Evolutionary conservation across 1,140 invertebrate genomes (phyloP).

Genomic region (Drosophila carrolli): DNA sequence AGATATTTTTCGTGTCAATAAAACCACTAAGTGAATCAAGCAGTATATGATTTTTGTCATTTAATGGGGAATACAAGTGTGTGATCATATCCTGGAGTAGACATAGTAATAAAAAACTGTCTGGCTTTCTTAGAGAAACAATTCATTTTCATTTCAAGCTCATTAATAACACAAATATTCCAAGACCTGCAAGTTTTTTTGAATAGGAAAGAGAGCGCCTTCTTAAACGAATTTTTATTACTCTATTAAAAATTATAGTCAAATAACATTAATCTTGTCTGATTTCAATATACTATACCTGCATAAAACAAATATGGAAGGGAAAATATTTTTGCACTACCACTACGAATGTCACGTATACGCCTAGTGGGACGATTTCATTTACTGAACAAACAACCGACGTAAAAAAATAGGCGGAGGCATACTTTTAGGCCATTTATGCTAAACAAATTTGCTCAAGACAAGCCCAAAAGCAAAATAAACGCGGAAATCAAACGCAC

Average conservation of each 20-base stretch:
- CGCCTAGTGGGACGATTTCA: constrained; percentile 8
- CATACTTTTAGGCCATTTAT: constrained; percentile 73
- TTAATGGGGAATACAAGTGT: not conserved
- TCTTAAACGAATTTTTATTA: not conserved
- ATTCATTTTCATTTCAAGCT: too few species aligned
- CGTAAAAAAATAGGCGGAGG: constrained; percentile 18
- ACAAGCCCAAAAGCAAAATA: constrained; percentile 23
- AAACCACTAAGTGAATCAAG: not conserved
- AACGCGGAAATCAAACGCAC: constrained; percentile 27
- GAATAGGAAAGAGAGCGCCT: too few species aligned
- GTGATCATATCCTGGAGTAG: not conserved
- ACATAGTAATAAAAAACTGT: too few species aligned
- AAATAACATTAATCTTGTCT: constrained; percentile 2
- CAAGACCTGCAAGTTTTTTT: too few species aligned
- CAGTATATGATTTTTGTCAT: not conserved
- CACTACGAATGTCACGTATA: constrained; percentile 42
- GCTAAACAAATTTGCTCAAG: constrained; percentile 56
- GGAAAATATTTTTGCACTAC: not conserved
- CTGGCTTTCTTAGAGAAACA: too few species aligned
- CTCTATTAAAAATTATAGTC: not conserved
- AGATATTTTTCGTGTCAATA: too few species aligned
- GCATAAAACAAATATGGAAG: constrained; percentile 3
- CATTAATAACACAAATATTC: too few species aligned
- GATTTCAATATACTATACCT: not conserved
- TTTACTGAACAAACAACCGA: constrained; percentile 32